Percentiles rank a stretch among this genome's conserved stretches.
These are phyloP conservation scores for Eretmochelys imbricata DNA, from an alignment of 2,113 vertebrate species.

Conservation along the genomic window DNA sequence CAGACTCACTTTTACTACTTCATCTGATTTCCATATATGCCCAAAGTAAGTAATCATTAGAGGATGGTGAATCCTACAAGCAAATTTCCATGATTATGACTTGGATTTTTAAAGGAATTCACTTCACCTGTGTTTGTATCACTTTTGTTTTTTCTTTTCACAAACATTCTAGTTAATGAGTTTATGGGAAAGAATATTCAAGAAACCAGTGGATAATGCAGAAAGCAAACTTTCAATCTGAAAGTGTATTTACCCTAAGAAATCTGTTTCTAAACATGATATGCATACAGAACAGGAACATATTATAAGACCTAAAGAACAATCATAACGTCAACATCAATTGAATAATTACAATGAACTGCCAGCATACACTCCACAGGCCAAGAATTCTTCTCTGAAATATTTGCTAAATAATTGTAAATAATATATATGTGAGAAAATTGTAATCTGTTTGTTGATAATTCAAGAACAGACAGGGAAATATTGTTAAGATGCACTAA, in stretches of 20 bases:
- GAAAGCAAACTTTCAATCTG: slow-evolving; percentile 27
- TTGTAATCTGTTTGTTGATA: not conserved
- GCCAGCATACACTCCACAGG: not conserved
- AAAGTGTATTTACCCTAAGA: slow-evolving; percentile 1
- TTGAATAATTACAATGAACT: not conserved
- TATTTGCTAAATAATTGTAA: not conserved
- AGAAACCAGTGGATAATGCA: not conserved
- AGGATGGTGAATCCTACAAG: slow-evolving; percentile 35
- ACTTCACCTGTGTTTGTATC: slow-evolving; percentile 30
- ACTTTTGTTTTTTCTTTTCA: slow-evolving; percentile 38
- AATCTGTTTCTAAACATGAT: not conserved
- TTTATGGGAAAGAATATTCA: slow-evolving; percentile 11
- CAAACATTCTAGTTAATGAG: slow-evolving; percentile 38
- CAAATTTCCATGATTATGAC: slow-evolving; percentile 42
- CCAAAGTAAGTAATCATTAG: slow-evolving; percentile 46
- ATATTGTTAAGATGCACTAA: not conserved
- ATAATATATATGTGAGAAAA: not conserved
- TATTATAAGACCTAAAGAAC: not conserved
- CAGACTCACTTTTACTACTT: slow-evolving; percentile 1
- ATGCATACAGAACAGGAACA: not conserved
- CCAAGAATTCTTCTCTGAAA: slow-evolving; percentile 32
- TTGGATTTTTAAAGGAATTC: slow-evolving; percentile 49
- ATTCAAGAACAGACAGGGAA: slow-evolving; percentile 11
- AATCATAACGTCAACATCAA: not conserved
- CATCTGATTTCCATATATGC: slow-evolving; percentile 31